These are phyloP conservation scores for Sebastes flavidus DNA, from an alignment of 2,797 vertebrate species.

Conservation along the genomic window DNA sequence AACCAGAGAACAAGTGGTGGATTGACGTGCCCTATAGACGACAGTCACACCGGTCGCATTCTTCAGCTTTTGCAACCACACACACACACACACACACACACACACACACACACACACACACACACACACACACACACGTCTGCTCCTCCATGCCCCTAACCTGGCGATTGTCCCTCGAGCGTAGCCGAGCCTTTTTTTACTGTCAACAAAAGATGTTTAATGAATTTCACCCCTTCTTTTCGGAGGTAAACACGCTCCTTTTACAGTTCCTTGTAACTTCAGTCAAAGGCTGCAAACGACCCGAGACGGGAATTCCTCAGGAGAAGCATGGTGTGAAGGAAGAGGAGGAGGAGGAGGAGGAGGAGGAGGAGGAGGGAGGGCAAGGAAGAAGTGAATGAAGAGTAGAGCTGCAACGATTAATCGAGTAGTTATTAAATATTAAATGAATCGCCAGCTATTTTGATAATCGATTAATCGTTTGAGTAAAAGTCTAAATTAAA, in stretches of 20 bases:
- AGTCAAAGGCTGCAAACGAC: constrained; percentile 39
- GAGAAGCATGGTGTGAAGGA: not conserved
- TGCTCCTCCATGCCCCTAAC: constrained; percentile 33
- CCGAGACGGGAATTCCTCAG: constrained; percentile 42
- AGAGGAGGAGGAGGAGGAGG: not conserved
- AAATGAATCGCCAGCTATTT: not conserved
- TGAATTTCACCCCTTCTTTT: constrained; percentile 60
- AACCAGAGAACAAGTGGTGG: constrained; percentile 6
- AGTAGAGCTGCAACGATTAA: not conserved
- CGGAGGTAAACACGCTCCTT: constrained; percentile 39
- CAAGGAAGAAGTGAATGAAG: not conserved
- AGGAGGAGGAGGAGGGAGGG: not conserved
- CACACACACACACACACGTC: not conserved
- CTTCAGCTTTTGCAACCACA: constrained; percentile 29
- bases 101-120: too few relatives aligned
- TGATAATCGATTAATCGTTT: too few relatives aligned
- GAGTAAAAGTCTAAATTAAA: too few relatives aligned
- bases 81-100: not conserved
- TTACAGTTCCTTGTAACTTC: constrained; percentile 50
- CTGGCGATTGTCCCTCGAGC: constrained; percentile 38
- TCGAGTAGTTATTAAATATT: not conserved
- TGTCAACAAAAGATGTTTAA: constrained; percentile 61
- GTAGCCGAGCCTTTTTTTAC: constrained; percentile 33
- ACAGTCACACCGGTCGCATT: constrained; percentile 56
- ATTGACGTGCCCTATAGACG: constrained; percentile 39